Evolutionary conservation across 2,797 vertebrate species (phyloP).

Genomic region (Microctenopoma lineatum): DNA sequence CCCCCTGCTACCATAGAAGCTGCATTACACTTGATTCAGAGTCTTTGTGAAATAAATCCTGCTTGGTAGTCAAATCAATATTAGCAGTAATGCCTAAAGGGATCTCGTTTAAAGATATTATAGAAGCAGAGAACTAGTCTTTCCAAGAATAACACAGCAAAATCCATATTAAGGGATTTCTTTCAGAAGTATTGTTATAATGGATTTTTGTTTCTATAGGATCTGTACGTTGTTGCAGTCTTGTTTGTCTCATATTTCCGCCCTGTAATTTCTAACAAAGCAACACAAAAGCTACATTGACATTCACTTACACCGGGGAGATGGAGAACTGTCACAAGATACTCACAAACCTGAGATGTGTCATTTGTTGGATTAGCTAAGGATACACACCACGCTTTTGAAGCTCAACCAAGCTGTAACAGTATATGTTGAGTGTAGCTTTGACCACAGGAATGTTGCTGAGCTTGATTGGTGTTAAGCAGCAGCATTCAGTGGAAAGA

Average conservation of each 20-base stretch:
- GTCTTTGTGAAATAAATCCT: conserved; percentile 13
- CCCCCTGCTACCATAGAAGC: neutral
- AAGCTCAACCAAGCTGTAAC: conserved; percentile 65
- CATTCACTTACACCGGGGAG: conserved; percentile 10
- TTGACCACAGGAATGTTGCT: conserved; percentile 66
- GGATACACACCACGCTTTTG: conserved; percentile 55
- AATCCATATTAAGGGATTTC: neutral
- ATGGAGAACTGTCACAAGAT: conserved; percentile 42
- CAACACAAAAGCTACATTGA: conserved; percentile 26
- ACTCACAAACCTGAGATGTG: conserved; percentile 58
- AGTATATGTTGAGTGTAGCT: conserved; percentile 58
- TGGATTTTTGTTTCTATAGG: neutral
- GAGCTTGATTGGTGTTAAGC: conserved; percentile 59
- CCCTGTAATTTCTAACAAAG: conserved; percentile 24
- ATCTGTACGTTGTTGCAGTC: conserved; percentile 9
- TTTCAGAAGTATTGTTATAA: neutral
- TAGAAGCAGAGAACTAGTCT: conserved; percentile 2
- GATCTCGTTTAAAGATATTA: conserved; percentile 8
- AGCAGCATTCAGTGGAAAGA: conserved; percentile 66
- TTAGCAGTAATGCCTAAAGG: conserved; percentile 4
- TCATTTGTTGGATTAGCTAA: conserved; percentile 62
- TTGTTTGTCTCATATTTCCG: conserved; percentile 16
- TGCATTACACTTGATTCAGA: neutral
- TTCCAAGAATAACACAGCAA: neutral
- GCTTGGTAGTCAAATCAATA: conserved; percentile 12